A percentile compares a stretch with the other conserved stretches of the same genome.
phyloP scores from a whole-genome alignment of 2,113 vertebrate genomes.

The Herpetotheres cachinnans region DNA sequence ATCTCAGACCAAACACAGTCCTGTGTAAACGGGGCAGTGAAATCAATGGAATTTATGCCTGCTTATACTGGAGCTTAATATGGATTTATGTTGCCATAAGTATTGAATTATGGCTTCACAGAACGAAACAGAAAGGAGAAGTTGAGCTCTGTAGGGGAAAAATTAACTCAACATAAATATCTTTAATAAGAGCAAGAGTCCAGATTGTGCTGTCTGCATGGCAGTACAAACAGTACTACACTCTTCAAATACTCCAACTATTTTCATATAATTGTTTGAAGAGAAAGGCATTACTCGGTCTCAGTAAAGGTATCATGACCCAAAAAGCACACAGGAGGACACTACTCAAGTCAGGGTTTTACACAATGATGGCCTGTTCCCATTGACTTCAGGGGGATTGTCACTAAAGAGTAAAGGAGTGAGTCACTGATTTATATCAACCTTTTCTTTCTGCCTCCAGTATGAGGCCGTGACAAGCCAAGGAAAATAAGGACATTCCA shows the following conservation, averaged over 20 bases:
- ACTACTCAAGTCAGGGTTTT: slow-evolving; percentile 21
- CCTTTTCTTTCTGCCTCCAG: slow-evolving; percentile 62
- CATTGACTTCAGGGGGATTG: slow-evolving; percentile 35
- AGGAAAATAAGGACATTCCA: slow-evolving; percentile 76
- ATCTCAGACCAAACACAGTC: slow-evolving; percentile 1
- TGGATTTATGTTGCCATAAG: slow-evolving; percentile 49
- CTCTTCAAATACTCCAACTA: not conserved
- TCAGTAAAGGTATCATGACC: slow-evolving; percentile 27
- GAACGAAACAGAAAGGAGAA: slow-evolving; percentile 59
- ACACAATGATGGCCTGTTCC: slow-evolving; percentile 49
- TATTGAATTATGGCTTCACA: slow-evolving; percentile 57
- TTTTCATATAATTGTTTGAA: not conserved
- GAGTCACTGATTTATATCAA: slow-evolving; percentile 70
- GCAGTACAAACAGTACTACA: slow-evolving; percentile 42
- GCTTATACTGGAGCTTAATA: slow-evolving; percentile 54
- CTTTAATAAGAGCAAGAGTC: slow-evolving; percentile 26
- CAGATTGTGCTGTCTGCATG: slow-evolving; percentile 24
- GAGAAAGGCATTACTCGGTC: not conserved
- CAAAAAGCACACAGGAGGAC: slow-evolving; percentile 20
- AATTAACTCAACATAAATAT: slow-evolving; percentile 17
- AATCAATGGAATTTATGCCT: slow-evolving; percentile 50
- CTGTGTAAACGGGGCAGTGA: not conserved
- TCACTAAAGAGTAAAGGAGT: slow-evolving; percentile 3
- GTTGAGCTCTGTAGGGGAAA: slow-evolving; percentile 57
- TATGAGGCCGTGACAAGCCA: slow-evolving; percentile 52